A percentile compares a stretch with the other conserved stretches of the same genome.
Conservation (phyloP, 2,797 vertebrate species). For the Leucoraja ocellata region DNA sequence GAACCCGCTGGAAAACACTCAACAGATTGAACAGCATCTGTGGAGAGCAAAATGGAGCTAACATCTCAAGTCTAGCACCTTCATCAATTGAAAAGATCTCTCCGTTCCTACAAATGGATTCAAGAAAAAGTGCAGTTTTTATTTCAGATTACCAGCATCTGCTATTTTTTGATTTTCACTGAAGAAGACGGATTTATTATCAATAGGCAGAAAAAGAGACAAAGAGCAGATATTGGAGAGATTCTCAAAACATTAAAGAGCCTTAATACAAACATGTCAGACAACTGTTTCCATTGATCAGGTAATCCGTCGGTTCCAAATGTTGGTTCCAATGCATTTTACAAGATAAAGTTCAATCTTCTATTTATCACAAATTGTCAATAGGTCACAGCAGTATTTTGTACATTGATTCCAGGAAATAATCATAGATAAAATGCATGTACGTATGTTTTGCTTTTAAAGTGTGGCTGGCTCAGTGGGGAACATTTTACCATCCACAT, state of each 20-base stretch:
- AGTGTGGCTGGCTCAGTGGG: too few species aligned
- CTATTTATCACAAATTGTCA: neutral
- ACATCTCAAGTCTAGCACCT: neutral
- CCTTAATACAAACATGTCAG: neutral
- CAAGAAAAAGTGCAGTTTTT: too few species aligned
- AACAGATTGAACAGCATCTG: neutral
- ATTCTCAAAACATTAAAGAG: neutral
- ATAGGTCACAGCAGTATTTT: neutral
- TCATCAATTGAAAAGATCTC: neutral
- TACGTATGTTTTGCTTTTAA: too few species aligned
- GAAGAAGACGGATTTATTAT: too few species aligned
- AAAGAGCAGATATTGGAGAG: neutral
- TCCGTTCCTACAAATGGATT: too few species aligned
- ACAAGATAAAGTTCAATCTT: neutral
- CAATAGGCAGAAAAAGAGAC: neutral
- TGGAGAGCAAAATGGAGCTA: neutral
- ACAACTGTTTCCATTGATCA: neutral
- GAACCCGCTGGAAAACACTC: too few species aligned
- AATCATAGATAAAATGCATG: neutral
- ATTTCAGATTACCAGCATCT: too few species aligned
- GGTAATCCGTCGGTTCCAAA: neutral
- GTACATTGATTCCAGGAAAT: neutral
- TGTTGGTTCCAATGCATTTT: too few species aligned
- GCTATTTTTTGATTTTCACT: too few species aligned
- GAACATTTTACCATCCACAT: too few species aligned